These are phyloP conservation scores for Drosophila parvula DNA, from an alignment of 1,140 invertebrate genomes.

Conservation along the genomic window DNA sequence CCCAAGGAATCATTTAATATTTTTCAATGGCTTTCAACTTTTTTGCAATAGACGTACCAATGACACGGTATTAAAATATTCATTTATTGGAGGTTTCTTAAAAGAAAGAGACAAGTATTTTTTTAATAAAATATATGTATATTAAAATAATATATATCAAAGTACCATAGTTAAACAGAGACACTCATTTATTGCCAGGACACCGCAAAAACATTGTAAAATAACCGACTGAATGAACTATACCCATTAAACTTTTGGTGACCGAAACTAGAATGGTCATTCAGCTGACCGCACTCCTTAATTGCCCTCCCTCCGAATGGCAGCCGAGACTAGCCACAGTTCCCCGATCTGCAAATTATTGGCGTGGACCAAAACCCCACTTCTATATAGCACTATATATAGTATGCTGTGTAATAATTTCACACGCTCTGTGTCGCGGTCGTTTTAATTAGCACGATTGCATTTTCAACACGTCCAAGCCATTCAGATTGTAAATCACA, in stretches of 20 bases:
- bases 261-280: constrained; percentile 9
- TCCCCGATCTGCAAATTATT: constrained; percentile 10
- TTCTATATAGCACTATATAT: constrained; percentile 5
- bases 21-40: background rate
- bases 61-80: background rate
- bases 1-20: background rate
- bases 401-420: constrained; percentile 66
- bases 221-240: constrained; percentile 2
- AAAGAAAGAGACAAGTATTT: too few species aligned
- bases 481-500: constrained; percentile 77
- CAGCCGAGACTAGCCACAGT: constrained; percentile 5
- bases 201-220: constrained; percentile 14
- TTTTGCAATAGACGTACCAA: too few species aligned
- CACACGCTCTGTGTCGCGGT: constrained; percentile 74
- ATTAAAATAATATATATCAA: too few species aligned
- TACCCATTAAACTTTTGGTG: constrained; percentile 2
- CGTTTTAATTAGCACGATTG: constrained; percentile 80
- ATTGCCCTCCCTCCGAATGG: constrained; percentile 10
- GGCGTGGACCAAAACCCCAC: background rate
- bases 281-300: constrained; percentile 24
- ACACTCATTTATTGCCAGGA: constrained; percentile 1
- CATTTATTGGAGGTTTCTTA: background rate
- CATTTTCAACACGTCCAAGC: constrained; percentile 75
- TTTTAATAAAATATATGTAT: too few species aligned
- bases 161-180: too few species aligned